These are phyloP conservation scores for Meiosimyza decipiens DNA, from an alignment of 2,888 invertebrate genomes.

Conservation along the genomic window DNA sequence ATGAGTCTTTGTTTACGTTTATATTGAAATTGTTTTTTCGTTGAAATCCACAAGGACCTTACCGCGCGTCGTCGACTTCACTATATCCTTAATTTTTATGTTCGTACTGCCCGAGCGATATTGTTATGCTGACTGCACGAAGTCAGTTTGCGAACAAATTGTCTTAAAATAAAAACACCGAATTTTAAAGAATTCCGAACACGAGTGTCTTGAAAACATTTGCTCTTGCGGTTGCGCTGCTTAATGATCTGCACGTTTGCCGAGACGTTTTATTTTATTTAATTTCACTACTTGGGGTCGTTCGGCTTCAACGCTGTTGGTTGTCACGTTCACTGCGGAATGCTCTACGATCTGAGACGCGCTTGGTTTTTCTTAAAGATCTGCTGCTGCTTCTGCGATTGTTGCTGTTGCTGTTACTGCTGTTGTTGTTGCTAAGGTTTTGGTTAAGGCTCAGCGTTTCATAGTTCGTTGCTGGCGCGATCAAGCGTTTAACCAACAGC, in stretches of 20 bases:
- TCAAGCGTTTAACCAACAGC: background rate
- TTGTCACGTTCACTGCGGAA: conserved; percentile 42
- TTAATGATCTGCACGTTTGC: conserved; percentile 34
- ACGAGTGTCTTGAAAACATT: conserved; percentile 33
- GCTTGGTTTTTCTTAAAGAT: conserved; percentile 43
- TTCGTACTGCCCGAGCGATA: background rate
- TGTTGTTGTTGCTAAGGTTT: conserved; percentile 20
- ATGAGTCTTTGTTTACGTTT: conserved; percentile 2
- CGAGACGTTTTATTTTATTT: conserved; percentile 12
- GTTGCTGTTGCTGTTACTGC: conserved; percentile 4
- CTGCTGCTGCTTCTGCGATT: conserved; percentile 37
- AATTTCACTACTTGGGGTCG: conserved; percentile 4
- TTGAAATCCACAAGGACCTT: conserved; percentile 13
- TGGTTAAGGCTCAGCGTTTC: no score
- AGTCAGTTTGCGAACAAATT: conserved; percentile 60
- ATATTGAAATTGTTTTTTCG: background rate
- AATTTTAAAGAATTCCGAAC: conserved; percentile 51
- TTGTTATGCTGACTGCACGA: conserved; percentile 51
- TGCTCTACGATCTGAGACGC: conserved; percentile 37
- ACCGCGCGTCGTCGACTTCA: background rate
- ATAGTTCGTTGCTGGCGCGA: no score
- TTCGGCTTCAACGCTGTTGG: conserved; percentile 33
- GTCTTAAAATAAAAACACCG: conserved; percentile 57
- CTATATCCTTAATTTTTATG: background rate
- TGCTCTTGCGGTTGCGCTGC: conserved; percentile 25